Evolutionary conservation across 2,888 invertebrate genomes (phyloP), one percentile per base, ranked within the genome.

Genomic region (Ophonus ardosiacus): DNA sequence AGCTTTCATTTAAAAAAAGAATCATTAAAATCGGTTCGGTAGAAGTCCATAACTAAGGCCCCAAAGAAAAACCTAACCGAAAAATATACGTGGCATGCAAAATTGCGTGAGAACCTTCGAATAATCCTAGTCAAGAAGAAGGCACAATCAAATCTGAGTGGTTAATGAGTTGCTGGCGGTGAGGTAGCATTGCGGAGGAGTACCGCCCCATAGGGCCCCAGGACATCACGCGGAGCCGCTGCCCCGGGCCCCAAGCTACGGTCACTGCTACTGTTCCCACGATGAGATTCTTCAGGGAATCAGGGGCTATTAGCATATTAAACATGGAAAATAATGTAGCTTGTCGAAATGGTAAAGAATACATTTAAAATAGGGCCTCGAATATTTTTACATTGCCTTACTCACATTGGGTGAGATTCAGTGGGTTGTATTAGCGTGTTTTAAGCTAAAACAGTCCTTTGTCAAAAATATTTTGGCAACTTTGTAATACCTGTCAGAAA

Each of bases 241-340:
- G 63, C 63, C 18, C 8, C 61, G 10, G 61, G 18, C 61, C 18
- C 63, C 63, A 17, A 18, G 17, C 17, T 15, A 15, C n/a, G 8
- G 59, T 0, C 17, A 24, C 63, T 63, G 63, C 63, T 63, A 63
- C 63, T 63, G 63, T 63, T 63, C 63, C 63, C 63, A 63, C 63
- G 63, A 21, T 63, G 63, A 13, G 63, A 61, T 61, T 61, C 59
- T 18, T 61, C 8, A 61, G 59, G 43, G 43, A 51, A 51, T 51
- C 43, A 13, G 13, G 10, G 3, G 2, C 43, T 51, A 51, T 51
- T 51, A 51, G 43, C 43, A 51, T 51, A 51, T 51, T 51, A 51
- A 51, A 51, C 43, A 13, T 51, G 43, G 43, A 51, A 51, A 8
- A 51, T 51, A 8, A 51, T 51, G 43, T 13, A 31, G 31, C 31